Conservation (phyloP, 2,797 vertebrate species). For the Artibeus lituratus region DNA sequence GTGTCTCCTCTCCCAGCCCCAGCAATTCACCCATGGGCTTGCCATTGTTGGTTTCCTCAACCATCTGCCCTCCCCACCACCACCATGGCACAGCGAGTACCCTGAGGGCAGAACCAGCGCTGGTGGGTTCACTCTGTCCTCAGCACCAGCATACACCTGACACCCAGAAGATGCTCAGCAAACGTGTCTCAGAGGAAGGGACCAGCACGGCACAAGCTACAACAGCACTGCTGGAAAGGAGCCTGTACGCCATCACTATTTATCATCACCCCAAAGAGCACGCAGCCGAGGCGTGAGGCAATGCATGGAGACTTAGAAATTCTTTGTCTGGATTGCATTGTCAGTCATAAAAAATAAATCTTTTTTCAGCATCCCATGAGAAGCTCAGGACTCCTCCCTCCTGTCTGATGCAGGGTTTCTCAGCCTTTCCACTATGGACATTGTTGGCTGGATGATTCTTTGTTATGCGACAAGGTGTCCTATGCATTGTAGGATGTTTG, state of each 20-base stretch:
- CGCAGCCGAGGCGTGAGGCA: accelerated
- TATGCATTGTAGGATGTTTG: neutral
- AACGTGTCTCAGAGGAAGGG: neutral
- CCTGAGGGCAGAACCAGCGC: neutral
- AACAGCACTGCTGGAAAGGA: accelerated
- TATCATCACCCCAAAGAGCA: neutral
- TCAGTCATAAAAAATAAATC: neutral
- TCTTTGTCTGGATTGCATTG: neutral
- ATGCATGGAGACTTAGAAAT: neutral
- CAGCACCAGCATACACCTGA: neutral
- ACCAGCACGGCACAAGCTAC: accelerated
- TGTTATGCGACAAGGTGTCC: neutral
- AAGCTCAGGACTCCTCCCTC: neutral
- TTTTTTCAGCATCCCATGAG: neutral
- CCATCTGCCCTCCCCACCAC: neutral
- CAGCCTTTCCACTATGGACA: neutral
- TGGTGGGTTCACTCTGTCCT: neutral
- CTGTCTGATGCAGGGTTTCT: neutral
- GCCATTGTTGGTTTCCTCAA: neutral
- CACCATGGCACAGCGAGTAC: neutral
- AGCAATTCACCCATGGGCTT: neutral
- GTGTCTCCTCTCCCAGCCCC: too few species aligned
- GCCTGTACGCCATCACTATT: neutral
- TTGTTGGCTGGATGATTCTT: neutral
- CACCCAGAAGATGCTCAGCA: neutral